Evolutionary conservation across 2,113 vertebrate species (phyloP).

Genomic region (Hippopotamus amphibius): DNA sequence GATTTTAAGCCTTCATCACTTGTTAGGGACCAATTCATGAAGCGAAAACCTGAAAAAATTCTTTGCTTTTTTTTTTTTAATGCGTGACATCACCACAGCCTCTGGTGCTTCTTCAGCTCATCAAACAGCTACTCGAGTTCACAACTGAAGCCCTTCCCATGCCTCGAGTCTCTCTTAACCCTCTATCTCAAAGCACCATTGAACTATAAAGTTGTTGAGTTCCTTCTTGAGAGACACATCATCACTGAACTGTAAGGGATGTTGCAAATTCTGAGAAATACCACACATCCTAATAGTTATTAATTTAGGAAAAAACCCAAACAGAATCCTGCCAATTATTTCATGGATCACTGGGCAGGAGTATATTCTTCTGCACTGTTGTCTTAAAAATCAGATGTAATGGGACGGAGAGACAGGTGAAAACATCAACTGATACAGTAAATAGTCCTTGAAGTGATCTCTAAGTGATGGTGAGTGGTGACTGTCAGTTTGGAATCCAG

Average conservation of each 20-base stretch:
- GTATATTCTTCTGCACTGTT: background rate
- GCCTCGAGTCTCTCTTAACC: background rate
- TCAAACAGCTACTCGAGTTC: background rate
- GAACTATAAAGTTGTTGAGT: background rate
- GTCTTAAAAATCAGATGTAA: background rate
- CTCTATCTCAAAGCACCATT: background rate
- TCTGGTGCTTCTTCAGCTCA: background rate
- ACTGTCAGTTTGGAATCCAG: background rate
- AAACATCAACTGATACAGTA: background rate
- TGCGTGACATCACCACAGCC: background rate
- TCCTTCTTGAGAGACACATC: background rate
- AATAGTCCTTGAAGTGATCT: background rate
- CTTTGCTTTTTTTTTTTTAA: background rate
- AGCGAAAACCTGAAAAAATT: slow-evolving; percentile 25
- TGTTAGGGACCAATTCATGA: background rate
- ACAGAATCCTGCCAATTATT: background rate
- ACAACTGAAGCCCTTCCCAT: background rate
- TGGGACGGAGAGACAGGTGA: background rate
- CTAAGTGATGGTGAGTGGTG: background rate
- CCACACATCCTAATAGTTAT: background rate
- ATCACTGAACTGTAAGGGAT: background rate
- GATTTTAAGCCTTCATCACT: background rate
- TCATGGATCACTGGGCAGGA: background rate
- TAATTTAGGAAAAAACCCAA: background rate
- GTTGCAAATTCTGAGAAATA: slow-evolving; percentile 28